A percentile compares a stretch with the other conserved stretches of the same genome.
phyloP scores from a whole-genome alignment of 1,140 invertebrate species.

The Drosophila ogumai region DNA sequence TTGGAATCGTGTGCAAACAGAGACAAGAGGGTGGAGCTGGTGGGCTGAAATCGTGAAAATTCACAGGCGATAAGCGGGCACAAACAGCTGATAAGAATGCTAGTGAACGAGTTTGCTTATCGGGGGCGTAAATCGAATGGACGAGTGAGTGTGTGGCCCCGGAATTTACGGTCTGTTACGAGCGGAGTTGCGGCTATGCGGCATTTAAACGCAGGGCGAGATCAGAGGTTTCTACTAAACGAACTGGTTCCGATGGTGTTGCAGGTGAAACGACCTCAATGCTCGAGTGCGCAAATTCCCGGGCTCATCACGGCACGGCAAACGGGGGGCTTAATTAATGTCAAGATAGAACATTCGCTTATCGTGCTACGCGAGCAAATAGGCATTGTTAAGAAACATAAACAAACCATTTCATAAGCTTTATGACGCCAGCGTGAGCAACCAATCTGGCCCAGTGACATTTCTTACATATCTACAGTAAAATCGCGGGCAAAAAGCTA shows the following conservation, averaged over 20 bases:
- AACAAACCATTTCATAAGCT: slow-evolving; percentile 61
- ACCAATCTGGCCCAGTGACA: slow-evolving; percentile 12
- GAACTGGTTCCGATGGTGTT: slow-evolving; percentile 35
- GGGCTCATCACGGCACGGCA: slow-evolving; percentile 17
- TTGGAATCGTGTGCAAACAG: slow-evolving; percentile 35
- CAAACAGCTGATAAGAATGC: slow-evolving; percentile 36
- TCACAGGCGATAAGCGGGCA: slow-evolving; percentile 48
- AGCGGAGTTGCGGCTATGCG: slow-evolving; percentile 7
- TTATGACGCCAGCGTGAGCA: slow-evolving; percentile 37
- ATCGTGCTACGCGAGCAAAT: slow-evolving; percentile 56
- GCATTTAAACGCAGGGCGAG: slow-evolving; percentile 17
- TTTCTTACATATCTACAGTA: background rate
- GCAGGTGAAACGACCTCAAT: slow-evolving; percentile 49
- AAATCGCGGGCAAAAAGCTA: slow-evolving; percentile 3
- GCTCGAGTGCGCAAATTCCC: slow-evolving; percentile 47
- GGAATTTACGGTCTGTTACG: slow-evolving; percentile 28
- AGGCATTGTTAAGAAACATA: slow-evolving; percentile 70
- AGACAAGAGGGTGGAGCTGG: slow-evolving; percentile 2
- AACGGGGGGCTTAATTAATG: slow-evolving; percentile 37
- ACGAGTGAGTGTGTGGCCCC: slow-evolving; percentile 19
- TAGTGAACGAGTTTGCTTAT: slow-evolving; percentile 15
- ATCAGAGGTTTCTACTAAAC: slow-evolving; percentile 23
- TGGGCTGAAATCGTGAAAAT: slow-evolving; percentile 31
- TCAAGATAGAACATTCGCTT: slow-evolving; percentile 66
- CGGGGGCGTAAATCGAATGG: slow-evolving; percentile 9